Evolutionary conservation across 2,797 vertebrate genomes (phyloP).

Genomic region (Trematomus bernacchii): DNA sequence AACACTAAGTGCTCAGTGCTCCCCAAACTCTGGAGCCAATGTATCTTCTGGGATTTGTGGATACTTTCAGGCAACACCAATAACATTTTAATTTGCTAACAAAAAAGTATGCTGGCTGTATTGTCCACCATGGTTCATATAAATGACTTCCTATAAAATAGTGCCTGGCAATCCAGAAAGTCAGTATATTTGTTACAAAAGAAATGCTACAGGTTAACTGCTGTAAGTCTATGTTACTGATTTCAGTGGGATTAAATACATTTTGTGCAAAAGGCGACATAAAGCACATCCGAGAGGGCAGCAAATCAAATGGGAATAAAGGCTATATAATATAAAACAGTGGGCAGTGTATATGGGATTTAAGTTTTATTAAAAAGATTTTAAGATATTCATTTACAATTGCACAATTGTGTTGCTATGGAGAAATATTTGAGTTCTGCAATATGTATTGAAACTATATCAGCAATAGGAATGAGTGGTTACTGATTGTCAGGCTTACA

Average conservation of each 20-base stretch:
- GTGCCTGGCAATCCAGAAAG: not conserved
- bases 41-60: slow-evolving; percentile 5
- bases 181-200: not conserved
- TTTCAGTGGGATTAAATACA: slow-evolving; percentile 13
- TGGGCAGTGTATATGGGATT: not conserved
- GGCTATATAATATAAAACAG: not conserved
- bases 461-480: not conserved
- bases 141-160: not conserved
- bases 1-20: not conserved
- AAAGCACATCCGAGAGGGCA: not conserved
- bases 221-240: not conserved
- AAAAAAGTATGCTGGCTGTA: not conserved
- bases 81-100: not conserved
- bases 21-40: not conserved
- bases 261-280: not conserved
- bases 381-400: not conserved
- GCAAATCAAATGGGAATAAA: slow-evolving; percentile 11
- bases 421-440: not conserved
- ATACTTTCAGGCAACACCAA: not conserved
- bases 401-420: not conserved
- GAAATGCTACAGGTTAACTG: not conserved
- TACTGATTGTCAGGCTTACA: not conserved
- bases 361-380: not conserved
- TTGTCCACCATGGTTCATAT: not conserved
- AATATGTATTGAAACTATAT: not conserved